Conservation (phyloP, 2,888 invertebrate species). For the Chloroclystis v-ata region DNA sequence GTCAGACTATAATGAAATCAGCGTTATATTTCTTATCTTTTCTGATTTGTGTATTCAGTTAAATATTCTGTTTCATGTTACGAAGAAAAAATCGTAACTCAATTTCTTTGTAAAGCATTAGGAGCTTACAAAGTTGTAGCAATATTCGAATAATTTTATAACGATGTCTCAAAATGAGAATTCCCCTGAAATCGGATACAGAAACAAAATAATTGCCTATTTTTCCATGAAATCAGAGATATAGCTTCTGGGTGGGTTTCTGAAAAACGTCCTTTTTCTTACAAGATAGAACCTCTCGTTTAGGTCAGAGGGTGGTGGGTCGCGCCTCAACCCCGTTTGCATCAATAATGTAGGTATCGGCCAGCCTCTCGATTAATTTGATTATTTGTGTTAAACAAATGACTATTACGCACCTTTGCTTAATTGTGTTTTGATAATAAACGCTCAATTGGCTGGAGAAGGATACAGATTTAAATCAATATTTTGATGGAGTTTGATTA, state of each 20-base stretch:
- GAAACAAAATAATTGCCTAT: conserved; percentile 4
- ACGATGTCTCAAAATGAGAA: not conserved
- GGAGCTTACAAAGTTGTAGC: not conserved
- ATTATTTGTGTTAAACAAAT: conserved; percentile 59
- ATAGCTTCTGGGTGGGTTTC: conserved; percentile 18
- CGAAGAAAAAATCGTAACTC: not conserved
- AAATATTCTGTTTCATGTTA: no score
- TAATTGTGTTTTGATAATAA: conserved; percentile 26
- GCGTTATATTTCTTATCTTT: no score
- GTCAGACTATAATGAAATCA: no score
- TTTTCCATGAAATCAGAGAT: conserved; percentile 13
- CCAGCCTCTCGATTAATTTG: conserved; percentile 71
- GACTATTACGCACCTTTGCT: conserved; percentile 28
- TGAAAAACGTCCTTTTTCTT: conserved; percentile 40
- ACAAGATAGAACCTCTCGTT: conserved; percentile 41
- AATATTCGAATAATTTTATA: not conserved
- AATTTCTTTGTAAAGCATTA: not conserved
- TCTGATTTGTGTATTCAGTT: no score
- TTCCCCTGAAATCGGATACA: conserved; percentile 5
- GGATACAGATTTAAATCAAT: conserved; percentile 11
- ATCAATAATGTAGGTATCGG: conserved; percentile 77
- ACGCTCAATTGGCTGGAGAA: conserved; percentile 18
- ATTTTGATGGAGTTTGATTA: not conserved
- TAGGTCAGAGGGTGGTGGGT: conserved; percentile 31
- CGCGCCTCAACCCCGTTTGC: conserved; percentile 49